Conservation (phyloP, 2,113 vertebrate genomes). For the Cairina moschata region DNA sequence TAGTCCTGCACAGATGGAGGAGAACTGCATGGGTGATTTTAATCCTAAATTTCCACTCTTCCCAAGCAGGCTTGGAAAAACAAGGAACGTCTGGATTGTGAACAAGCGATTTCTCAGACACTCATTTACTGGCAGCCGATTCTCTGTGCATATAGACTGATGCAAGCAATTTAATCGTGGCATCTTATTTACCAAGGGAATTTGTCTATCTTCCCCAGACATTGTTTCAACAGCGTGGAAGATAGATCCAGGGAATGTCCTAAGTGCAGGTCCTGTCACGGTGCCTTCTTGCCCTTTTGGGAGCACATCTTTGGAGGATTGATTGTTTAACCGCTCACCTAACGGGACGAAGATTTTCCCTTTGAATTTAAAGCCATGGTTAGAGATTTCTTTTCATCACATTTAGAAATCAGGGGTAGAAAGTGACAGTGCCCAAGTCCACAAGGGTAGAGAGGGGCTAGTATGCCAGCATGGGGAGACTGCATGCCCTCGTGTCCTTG, state of each 20-base stretch:
- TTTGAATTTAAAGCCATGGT: neutral
- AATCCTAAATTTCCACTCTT: neutral
- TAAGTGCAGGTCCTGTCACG: neutral
- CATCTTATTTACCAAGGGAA: neutral
- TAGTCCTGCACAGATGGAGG: neutral
- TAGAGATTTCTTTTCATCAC: neutral
- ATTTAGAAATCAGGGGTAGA: accelerated
- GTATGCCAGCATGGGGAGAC: accelerated
- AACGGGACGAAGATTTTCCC: neutral
- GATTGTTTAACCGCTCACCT: neutral
- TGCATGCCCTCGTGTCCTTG: neutral
- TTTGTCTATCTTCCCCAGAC: neutral
- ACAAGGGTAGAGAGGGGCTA: neutral
- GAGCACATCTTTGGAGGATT: accelerated
- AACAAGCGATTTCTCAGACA: neutral
- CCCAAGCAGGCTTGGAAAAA: neutral
- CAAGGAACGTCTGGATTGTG: neutral
- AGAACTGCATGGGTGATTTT: neutral
- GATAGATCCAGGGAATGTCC: too few species aligned
- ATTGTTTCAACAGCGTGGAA: too few species aligned
- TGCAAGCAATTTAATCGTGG: neutral
- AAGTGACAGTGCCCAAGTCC: accelerated
- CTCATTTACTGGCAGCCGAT: neutral
- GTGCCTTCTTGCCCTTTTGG: neutral
- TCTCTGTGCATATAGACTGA: neutral